Conservation (phyloP, 2,888 invertebrate genomes). For the Hymenopus coronatus region DNA sequence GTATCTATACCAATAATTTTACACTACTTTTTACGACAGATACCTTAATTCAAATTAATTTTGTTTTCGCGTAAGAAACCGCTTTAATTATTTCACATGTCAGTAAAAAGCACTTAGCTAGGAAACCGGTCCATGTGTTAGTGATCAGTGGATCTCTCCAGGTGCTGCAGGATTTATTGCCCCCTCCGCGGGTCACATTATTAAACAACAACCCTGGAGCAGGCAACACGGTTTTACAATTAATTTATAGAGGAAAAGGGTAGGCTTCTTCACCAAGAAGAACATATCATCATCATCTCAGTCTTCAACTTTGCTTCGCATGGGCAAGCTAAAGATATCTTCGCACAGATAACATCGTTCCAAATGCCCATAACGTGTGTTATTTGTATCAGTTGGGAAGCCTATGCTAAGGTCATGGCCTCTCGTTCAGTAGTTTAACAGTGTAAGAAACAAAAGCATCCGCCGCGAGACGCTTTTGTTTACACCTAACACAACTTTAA, state of each 20-base stretch:
- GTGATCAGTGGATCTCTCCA: constrained; percentile 7
- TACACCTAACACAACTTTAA: no score
- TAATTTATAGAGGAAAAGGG: constrained; percentile 10
- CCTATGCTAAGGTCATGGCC: not conserved
- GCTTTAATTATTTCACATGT: no score
- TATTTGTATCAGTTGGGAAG: not conserved
- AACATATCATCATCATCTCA: not conserved
- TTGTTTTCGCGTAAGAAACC: no score
- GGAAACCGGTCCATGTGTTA: not conserved
- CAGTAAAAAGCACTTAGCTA: no score
- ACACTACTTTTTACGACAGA: no score
- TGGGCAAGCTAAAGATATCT: not conserved
- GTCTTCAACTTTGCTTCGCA: not conserved
- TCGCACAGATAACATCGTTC: not conserved
- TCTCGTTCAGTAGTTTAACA: no score
- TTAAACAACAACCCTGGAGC: constrained; percentile 3
- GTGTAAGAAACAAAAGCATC: not conserved
- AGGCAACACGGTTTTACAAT: not conserved
- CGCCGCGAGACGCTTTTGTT: no score
- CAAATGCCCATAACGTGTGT: not conserved
- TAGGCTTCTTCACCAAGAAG: not conserved
- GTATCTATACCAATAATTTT: no score
- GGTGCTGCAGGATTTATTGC: constrained; percentile 24
- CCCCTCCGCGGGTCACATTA: not conserved
- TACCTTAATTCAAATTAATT: no score